Evolutionary conservation across 2,113 vertebrate genomes (phyloP).

Genomic region (Agapornis roseicollis): DNA sequence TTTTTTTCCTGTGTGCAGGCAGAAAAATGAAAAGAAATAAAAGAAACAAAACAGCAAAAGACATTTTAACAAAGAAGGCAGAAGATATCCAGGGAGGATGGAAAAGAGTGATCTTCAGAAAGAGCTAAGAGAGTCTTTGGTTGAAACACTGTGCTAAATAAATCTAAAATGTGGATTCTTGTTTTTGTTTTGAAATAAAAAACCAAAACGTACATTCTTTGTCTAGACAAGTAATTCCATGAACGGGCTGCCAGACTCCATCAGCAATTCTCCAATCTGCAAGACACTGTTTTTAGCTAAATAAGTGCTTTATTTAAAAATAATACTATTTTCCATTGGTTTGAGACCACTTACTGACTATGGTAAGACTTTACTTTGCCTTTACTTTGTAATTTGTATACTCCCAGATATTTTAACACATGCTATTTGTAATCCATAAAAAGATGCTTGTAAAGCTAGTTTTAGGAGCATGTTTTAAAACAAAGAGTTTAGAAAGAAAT

Average conservation of each 20-base stretch:
- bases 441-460: neutral
- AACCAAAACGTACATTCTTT: neutral
- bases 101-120: neutral
- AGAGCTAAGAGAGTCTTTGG: neutral
- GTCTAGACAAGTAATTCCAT: neutral
- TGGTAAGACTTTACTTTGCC: neutral
- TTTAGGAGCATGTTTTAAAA: neutral
- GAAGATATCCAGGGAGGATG: neutral
- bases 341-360: neutral
- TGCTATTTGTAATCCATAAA: neutral
- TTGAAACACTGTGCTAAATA: neutral
- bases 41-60: neutral
- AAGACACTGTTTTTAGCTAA: neutral
- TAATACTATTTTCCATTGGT: neutral
- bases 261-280: neutral
- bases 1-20: neutral
- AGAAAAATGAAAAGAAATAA: neutral
- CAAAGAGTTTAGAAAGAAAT: neutral
- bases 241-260: neutral
- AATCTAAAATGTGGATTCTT: neutral
- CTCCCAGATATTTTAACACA: neutral
- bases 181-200: neutral
- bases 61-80: neutral
- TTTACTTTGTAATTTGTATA: neutral
- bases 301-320: conserved; percentile 28